These are phyloP conservation scores for Myiothlypis coronata DNA, from an alignment of 2,797 vertebrate genomes.

Conservation along the genomic window DNA sequence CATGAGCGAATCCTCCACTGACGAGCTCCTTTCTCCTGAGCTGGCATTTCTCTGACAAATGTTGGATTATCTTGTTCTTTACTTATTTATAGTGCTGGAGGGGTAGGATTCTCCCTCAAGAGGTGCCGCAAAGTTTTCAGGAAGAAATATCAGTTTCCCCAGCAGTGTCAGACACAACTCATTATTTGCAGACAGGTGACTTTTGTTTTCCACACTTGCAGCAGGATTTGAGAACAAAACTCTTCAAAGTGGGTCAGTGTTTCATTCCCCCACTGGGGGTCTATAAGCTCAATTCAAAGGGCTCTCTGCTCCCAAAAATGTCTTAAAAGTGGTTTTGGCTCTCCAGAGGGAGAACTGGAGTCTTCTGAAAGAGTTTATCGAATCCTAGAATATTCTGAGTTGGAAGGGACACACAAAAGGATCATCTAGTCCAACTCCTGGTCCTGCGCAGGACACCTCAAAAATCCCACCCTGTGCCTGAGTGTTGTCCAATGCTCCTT, in stretches of 20 bases:
- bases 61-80: slow-evolving; percentile 9
- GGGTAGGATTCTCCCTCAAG: slow-evolving; percentile 2
- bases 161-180: background rate
- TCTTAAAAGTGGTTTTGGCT: background rate
- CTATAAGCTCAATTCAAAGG: background rate
- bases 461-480: background rate
- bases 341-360: background rate
- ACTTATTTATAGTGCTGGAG: slow-evolving; percentile 45
- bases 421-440: background rate
- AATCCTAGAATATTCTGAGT: background rate
- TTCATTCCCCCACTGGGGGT: background rate
- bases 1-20: background rate
- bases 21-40: slow-evolving; percentile 1
- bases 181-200: background rate
- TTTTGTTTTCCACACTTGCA: background rate
- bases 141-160: slow-evolving; percentile 1
- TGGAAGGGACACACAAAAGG: background rate
- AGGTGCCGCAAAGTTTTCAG: background rate
- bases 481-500: background rate
- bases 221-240: background rate
- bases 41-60: slow-evolving; percentile 42
- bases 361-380: background rate
- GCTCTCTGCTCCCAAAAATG: background rate
- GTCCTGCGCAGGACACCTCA: background rate
- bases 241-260: slow-evolving; percentile 21